phyloP scores from a whole-genome alignment of 23 tunicate genomes.

The Trididemnum miniatum region DNA sequence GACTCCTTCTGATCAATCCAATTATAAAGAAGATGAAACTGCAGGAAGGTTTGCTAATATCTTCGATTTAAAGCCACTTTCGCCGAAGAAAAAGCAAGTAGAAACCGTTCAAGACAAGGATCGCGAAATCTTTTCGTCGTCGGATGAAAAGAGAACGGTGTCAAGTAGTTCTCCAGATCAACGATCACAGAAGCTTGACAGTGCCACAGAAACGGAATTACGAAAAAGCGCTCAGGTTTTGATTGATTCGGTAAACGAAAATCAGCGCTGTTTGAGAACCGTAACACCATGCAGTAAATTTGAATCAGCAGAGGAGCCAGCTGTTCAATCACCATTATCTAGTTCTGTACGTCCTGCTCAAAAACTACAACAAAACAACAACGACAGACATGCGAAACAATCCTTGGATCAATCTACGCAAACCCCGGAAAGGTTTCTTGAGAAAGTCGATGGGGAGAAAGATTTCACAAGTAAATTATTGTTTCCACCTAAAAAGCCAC shows the following conservation, averaged over 20 bases:
- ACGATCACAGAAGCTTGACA: background rate
- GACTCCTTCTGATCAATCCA: background rate
- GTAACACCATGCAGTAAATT: background rate
- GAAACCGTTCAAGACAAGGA: background rate
- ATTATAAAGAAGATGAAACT: background rate
- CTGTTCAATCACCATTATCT: background rate
- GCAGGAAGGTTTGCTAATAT: background rate
- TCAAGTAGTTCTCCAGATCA: background rate
- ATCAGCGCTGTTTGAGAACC: background rate
- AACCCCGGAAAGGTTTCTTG: background rate
- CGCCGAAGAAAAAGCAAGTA: background rate
- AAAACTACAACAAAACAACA: background rate
- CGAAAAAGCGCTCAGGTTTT: background rate
- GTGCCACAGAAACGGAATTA: background rate
- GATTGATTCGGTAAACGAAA: constrained; percentile 7
- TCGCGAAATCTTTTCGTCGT: background rate
- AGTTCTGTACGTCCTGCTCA: background rate
- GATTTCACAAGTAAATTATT: background rate
- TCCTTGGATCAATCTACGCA: constrained; percentile 16
- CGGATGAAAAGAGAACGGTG: background rate
- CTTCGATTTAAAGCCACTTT: too few relatives aligned
- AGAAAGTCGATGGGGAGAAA: background rate
- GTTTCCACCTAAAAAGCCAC: constrained; percentile 59
- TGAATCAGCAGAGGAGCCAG: background rate
- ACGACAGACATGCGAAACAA: background rate